Percentiles rank a stretch among this genome's conserved stretches.
Conservation (phyloP, 1,140 invertebrate genomes). For the Ylistrum balloti region DNA sequence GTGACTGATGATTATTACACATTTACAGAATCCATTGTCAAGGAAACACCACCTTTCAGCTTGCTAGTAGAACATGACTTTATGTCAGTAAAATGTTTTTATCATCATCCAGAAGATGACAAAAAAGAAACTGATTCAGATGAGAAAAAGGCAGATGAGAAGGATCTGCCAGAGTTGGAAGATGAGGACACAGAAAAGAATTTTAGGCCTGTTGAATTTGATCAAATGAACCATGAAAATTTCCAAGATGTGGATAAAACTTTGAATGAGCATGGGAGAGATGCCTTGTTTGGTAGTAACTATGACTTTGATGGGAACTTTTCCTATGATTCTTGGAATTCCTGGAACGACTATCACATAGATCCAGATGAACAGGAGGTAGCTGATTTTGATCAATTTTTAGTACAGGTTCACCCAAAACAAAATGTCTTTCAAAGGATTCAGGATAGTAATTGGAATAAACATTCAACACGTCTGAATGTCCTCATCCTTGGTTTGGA, state of each 20-base stretch:
- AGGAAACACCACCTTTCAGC: constrained; percentile 64
- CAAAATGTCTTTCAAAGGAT: constrained; percentile 70
- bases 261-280: constrained; percentile 37
- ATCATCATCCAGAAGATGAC: constrained; percentile 58
- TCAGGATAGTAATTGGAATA: constrained; percentile 41
- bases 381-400: constrained; percentile 76
- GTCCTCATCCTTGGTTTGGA: constrained; percentile 76
- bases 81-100: constrained; percentile 69
- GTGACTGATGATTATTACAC: constrained; percentile 65
- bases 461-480: constrained; percentile 63
- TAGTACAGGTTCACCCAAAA: constrained; percentile 73
- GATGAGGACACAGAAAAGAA: constrained; percentile 46
- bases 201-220: neutral
- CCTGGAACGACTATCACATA: neutral
- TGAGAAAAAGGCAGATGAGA: neutral
- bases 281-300: constrained; percentile 42
- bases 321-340: neutral
- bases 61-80: constrained; percentile 69
- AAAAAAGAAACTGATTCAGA: constrained; percentile 22
- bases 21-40: constrained; percentile 63
- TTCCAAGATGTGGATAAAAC: constrained; percentile 23
- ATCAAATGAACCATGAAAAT: neutral
- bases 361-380: constrained; percentile 45
- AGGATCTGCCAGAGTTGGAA: neutral
- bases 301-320: constrained; percentile 17